Evolutionary conservation across 1,140 invertebrate genomes (phyloP), one percentile per base, ranked within the genome.

Genomic region (Colletes gigas): DNA sequence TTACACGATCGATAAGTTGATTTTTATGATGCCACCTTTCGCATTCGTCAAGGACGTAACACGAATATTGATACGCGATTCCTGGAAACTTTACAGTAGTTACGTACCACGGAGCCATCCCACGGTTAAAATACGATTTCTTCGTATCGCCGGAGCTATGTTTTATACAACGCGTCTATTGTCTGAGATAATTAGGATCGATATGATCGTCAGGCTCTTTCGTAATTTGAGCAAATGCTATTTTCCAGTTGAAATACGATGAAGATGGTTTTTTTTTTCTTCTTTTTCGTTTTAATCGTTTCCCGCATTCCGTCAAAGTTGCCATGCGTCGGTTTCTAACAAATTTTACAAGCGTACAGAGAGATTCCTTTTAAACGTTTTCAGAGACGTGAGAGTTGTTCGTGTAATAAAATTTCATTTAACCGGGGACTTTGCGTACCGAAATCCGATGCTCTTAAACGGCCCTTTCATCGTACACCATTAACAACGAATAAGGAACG

Each of bases 41-140:
- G 14, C 30, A 4, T 6, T 6, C 3, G 21, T 12, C 15, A 19
- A 19, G 2, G 21, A 62, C 69, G 21, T 57, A 52, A 52, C n/a
- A 9, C 50, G 62, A 74, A 65, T 71, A 44, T 41, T 2, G 50
- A 76, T 76, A 74, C 10, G 21, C 19, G 9, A 69, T 69, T 67
- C 65, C 44, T 67, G 65, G 65, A 67, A 67, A 50, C 65, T 50
- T 44, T 47, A n/a, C n/a, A 55, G 50, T n/a, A 39, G 17, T 50
- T 47, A 19, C 60, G 60, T 63, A 41, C 39, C 30, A 21, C 10
- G 41, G 21, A 17, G 44, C 14, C 41, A 50, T 70, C 50, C 50
- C 39, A 78, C 67, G 66, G 12, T 41, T 21, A 52, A 52, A 54
- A 9, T 52, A 14, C 50, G 59, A 39, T 73, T 55, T 78, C 21